These are phyloP conservation scores for Triplophysa rosa DNA, from an alignment of 2,113 vertebrate genomes.

Conservation along the genomic window DNA sequence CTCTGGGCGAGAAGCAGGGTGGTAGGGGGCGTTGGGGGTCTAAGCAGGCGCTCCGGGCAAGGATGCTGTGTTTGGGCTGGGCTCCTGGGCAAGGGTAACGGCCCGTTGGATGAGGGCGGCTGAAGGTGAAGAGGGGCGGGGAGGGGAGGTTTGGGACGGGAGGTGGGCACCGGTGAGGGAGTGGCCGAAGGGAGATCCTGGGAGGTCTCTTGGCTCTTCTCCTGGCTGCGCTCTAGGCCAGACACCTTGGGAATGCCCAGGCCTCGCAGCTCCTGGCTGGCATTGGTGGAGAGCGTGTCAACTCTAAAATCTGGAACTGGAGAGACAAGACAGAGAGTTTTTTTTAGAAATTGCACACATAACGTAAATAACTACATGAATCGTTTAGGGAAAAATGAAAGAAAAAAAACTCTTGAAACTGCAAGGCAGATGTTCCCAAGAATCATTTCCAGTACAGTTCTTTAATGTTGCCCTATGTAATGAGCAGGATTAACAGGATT, in stretches of 20 bases:
- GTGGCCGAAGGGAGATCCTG: constrained; percentile 77
- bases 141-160: constrained; percentile 68
- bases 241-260: constrained; percentile 89
- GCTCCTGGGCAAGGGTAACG: constrained; percentile 63
- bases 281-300: constrained; percentile 80
- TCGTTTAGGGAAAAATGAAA: no score
- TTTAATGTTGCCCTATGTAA: no score
- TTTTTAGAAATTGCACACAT: neutral
- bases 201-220: constrained; percentile 90
- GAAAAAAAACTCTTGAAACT: no score
- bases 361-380: neutral
- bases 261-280: constrained; percentile 83
- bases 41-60: constrained; percentile 60
- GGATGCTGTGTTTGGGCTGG: constrained; percentile 60
- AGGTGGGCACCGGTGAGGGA: constrained; percentile 52
- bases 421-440: no score
- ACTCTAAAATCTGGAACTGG: constrained; percentile 85
- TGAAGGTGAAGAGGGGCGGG: constrained; percentile 73
- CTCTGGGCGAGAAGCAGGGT: constrained; percentile 71
- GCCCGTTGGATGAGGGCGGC: constrained; percentile 61
- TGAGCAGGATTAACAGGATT: no score
- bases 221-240: constrained; percentile 96
- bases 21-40: constrained; percentile 63
- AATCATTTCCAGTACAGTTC: no score
- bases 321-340: neutral